These are phyloP conservation scores for Clavelina lepadiformis DNA, from an alignment of 23 tunicate genomes.

Conservation along the genomic window DNA sequence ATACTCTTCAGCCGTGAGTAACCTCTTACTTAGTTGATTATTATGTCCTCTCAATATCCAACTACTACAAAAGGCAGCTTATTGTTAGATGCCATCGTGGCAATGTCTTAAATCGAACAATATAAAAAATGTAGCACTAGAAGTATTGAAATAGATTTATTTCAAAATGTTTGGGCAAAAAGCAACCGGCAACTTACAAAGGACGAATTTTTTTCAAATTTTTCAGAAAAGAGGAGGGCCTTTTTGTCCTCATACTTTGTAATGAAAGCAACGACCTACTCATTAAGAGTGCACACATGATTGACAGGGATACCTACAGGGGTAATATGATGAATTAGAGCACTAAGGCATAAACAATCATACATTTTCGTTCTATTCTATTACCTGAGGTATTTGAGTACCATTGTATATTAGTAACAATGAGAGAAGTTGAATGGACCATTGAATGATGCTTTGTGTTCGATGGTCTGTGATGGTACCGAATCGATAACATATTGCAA, in stretches of 20 bases:
- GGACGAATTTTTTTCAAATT: background rate
- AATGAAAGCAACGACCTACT: background rate
- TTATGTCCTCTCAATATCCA: too few relatives aligned
- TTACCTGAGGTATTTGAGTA: conserved; percentile 45
- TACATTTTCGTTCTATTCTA: background rate
- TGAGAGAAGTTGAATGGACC: conserved; percentile 55
- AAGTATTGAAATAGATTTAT: too few relatives aligned
- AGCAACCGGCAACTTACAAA: too few relatives aligned
- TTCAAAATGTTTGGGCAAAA: too few relatives aligned
- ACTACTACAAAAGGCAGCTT: too few relatives aligned
- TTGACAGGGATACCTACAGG: conserved; percentile 12
- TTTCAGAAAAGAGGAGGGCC: too few relatives aligned
- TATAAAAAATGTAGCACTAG: too few relatives aligned
- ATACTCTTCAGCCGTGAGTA: conserved; percentile 69
- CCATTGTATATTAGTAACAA: conserved; percentile 55
- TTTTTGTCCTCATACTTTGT: background rate
- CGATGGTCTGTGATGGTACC: conserved; percentile 49
- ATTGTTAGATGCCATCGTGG: too few relatives aligned
- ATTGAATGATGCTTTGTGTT: conserved; percentile 41
- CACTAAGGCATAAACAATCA: background rate
- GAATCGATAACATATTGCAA: conserved; percentile 49
- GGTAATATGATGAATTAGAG: background rate
- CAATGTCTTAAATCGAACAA: too few relatives aligned
- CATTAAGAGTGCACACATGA: background rate
- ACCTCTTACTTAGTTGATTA: too few relatives aligned